These are phyloP conservation scores for Sebastes minor DNA, from an alignment of 2,797 vertebrate species.

Conservation along the genomic window DNA sequence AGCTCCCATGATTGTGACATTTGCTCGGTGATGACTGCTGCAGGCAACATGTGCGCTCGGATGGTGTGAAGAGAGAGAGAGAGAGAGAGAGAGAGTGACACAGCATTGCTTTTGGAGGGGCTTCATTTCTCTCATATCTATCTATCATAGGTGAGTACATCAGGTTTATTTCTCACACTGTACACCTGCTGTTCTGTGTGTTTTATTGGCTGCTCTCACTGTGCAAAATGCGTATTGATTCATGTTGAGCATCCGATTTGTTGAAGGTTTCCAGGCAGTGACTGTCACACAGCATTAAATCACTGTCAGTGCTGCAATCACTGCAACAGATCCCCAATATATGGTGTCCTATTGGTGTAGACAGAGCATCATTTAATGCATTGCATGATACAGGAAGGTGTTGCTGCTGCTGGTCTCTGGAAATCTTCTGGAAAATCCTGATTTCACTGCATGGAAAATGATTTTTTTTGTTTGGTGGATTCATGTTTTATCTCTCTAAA, in stretches of 20 bases:
- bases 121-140: too few species aligned
- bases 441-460: neutral
- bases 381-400: slow-evolving; percentile 6
- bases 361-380: neutral
- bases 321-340: slow-evolving; percentile 3
- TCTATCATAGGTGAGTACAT: slow-evolving; percentile 64
- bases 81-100: slow-evolving; percentile 51
- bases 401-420: neutral
- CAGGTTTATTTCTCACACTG: neutral
- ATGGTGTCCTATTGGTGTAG: neutral
- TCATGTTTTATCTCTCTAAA: neutral
- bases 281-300: slow-evolving; percentile 14
- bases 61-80: slow-evolving; percentile 47
- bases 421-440: neutral
- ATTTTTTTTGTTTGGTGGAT: neutral
- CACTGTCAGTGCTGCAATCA: slow-evolving; percentile 24
- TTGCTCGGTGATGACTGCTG: slow-evolving; percentile 31
- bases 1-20: slow-evolving; percentile 55
- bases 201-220: neutral
- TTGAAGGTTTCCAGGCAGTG: neutral
- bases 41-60: slow-evolving; percentile 74
- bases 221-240: slow-evolving; percentile 3
- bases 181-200: neutral
- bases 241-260: neutral
- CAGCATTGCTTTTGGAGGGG: slow-evolving; percentile 34